Base-by-base conservation (phyloP, 1,140 invertebrate genomes). In the Halyomorpha halys region DNA sequence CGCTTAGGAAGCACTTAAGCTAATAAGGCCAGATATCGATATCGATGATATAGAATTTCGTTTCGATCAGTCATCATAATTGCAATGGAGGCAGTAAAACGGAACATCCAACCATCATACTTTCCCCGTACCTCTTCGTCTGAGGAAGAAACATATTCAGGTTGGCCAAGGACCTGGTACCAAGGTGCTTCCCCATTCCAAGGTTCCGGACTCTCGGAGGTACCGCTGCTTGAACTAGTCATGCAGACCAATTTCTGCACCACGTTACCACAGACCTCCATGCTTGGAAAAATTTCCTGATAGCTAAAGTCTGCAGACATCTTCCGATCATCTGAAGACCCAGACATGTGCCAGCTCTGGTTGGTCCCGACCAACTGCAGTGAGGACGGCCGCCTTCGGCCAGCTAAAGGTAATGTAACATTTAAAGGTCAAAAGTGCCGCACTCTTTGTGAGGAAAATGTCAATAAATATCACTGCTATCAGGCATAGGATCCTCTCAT, bases 341-440 rank as follows among this genome's bases (percentile, higher is more conserved):
- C 47, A 21, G 53, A 56, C 53, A 21, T 21, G 53, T n/a, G 21
- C 1, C 6, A 39, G 11, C 34, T 6, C 5, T 13, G 47, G 47
- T 21, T 11, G 47, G 47, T 19, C 6, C n/a, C n/a, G 47, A 21
- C 1, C 5, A 14, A 49, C 47, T 49, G 47, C n/a, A 18, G 1
- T 21, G n/a, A 49, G 23, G 34, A n/a, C 15, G 18, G 59, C 59
- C 59, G 15, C 1, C 1, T n/a, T 6, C 14, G 30, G 56, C 34
- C 23, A 25, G 56, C 27, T 56, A 15, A 56, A n/a, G 30, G 25
- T 15, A 18, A 44, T 30, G 23, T 63, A 63, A 68, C 67, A 68
- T 68, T 68, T 66, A 68, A 68, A 68, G 62, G 67, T 66, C 67
- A 49, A 15, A 16, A 51, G 15, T 47, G 51, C 54, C 67, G 67